Evolutionary conservation across 2,113 vertebrate genomes (phyloP).

Genomic region (Centropus bengalensis): DNA sequence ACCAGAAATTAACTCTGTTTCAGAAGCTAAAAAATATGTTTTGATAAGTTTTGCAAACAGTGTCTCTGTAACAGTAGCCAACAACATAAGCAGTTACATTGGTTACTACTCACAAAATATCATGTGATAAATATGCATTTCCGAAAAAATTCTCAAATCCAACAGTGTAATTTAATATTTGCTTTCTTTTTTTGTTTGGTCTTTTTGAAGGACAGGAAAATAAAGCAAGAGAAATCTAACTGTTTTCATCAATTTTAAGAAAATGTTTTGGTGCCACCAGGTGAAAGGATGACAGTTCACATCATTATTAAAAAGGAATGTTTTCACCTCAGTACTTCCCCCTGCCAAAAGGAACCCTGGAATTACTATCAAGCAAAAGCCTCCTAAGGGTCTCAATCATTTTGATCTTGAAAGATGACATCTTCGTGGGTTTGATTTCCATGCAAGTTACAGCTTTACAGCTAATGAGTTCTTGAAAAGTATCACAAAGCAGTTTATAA

Average conservation of each 20-base stretch:
- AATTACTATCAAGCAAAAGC: background rate
- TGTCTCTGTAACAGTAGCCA: background rate
- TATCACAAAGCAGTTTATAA: background rate
- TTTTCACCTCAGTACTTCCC: background rate
- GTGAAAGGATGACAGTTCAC: background rate
- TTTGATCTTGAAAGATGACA: background rate
- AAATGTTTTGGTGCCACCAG: background rate
- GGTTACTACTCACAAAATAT: background rate
- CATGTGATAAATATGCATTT: background rate
- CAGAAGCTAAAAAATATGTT: constrained; percentile 74
- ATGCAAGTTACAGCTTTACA: background rate
- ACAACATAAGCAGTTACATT: background rate
- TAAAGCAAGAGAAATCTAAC: background rate
- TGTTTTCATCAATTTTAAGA: background rate
- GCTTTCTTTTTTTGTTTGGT: accelerated
- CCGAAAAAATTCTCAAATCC: background rate
- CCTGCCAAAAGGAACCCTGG: background rate
- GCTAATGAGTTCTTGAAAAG: background rate
- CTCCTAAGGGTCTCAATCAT: background rate
- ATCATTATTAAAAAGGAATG: background rate
- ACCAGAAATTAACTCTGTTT: constrained; percentile 89
- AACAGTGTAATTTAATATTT: background rate
- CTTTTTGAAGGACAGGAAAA: background rate
- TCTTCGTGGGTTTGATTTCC: accelerated
- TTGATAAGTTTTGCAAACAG: background rate